Percentiles rank a stretch among this genome's conserved stretches.
These are phyloP conservation scores for Falco rusticolus DNA, from an alignment of 2,797 vertebrate species.

Conservation along the genomic window DNA sequence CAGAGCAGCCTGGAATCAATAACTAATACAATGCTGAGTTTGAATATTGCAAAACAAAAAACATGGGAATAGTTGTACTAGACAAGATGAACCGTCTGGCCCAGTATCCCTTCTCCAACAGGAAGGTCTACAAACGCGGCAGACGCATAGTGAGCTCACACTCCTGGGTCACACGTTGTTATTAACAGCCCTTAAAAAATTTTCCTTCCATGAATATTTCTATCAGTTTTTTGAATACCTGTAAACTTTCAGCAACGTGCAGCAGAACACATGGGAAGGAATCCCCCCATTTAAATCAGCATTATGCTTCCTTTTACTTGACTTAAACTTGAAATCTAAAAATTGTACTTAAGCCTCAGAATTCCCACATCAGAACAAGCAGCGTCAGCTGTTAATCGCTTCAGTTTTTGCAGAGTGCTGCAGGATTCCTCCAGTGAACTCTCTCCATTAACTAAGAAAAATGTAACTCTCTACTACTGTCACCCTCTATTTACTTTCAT, in stretches of 20 bases:
- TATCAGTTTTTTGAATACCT: background rate
- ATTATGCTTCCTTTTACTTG: background rate
- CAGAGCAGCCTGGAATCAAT: background rate
- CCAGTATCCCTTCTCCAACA: background rate
- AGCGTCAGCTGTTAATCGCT: background rate
- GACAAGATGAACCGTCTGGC: background rate
- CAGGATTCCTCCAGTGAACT: background rate
- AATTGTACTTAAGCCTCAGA: background rate
- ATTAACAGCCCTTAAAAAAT: background rate
- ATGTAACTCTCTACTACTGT: rapidly evolving
- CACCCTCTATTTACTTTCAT: background rate
- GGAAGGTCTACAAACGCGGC: background rate
- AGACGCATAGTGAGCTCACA: background rate
- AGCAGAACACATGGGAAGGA: background rate
- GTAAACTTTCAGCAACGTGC: background rate
- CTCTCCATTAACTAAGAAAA: background rate
- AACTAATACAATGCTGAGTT: background rate
- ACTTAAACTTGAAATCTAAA: background rate
- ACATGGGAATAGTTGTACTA: rapidly evolving
- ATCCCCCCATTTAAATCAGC: background rate
- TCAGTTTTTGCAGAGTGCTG: background rate
- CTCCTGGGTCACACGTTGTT: rapidly evolving
- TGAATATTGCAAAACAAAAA: background rate
- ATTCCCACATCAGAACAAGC: background rate
- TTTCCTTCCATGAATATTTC: background rate